Evolutionary conservation across 2,888 invertebrate species (phyloP).

Genomic region (Cerceris rybyensis): DNA sequence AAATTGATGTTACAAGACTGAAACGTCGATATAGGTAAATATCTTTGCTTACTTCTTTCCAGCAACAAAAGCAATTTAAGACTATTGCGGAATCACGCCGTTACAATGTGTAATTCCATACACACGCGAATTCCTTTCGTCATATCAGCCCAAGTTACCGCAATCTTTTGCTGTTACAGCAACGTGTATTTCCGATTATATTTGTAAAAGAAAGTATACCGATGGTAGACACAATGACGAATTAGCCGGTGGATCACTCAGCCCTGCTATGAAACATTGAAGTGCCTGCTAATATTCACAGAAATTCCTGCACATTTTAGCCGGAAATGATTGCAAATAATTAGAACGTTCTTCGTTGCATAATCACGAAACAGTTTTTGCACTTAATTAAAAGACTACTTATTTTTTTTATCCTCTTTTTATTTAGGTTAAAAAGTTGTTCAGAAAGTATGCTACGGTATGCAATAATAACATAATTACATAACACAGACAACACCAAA

Average conservation of each 20-base stretch:
- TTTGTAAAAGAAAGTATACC: neutral
- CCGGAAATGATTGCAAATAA: no score
- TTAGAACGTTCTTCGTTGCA: no score
- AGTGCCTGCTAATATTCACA: neutral
- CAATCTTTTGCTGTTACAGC: slow-evolving; percentile 33
- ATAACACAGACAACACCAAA: no score
- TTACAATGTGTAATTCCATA: slow-evolving; percentile 38
- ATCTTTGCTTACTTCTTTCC: neutral
- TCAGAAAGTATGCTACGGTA: no score
- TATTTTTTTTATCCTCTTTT: neutral
- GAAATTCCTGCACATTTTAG: neutral
- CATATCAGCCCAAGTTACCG: slow-evolving; percentile 48
- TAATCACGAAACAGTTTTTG: no score
- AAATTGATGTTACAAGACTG: neutral
- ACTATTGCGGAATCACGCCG: slow-evolving; percentile 51
- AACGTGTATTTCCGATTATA: neutral
- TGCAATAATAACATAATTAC: no score
- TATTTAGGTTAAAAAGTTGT: neutral
- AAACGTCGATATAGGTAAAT: neutral
- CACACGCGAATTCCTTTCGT: slow-evolving; percentile 61
- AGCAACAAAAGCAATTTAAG: slow-evolving; percentile 36
- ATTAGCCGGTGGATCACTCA: neutral
- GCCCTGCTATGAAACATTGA: neutral
- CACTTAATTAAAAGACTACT: no score
- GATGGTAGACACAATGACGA: neutral